Conservation (phyloP, 2,113 vertebrate genomes). For the Enhydra lutris region DNA sequence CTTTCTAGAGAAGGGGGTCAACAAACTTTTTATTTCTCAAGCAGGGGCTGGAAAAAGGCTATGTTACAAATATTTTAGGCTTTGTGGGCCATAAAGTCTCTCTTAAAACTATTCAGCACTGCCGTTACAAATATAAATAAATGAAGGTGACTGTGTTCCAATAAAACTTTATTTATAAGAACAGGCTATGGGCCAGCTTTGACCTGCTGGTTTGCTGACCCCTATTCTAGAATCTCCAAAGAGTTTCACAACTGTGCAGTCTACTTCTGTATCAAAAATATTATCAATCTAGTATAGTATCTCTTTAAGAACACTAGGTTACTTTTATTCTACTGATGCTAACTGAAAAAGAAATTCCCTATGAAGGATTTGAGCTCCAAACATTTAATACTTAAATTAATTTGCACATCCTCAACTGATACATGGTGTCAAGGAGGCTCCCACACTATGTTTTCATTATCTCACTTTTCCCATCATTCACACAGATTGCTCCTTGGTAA, state of each 20-base stretch:
- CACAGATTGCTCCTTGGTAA: conserved; percentile 47
- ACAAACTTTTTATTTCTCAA: neutral
- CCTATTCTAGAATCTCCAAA: neutral
- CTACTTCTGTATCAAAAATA: neutral
- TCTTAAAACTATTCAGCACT: neutral
- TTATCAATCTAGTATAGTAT: neutral
- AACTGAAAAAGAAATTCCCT: conserved; percentile 26
- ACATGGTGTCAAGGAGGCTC: neutral
- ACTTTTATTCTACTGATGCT: neutral
- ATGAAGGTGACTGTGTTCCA: neutral
- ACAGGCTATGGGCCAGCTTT: neutral
- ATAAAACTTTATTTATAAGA: neutral
- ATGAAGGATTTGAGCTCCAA: neutral
- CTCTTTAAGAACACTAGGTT: conserved; percentile 2
- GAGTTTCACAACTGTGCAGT: neutral
- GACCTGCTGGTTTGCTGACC: neutral
- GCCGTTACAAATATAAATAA: neutral
- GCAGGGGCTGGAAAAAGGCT: neutral
- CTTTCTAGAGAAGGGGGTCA: neutral
- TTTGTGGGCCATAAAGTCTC: neutral
- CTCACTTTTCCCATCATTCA: conserved; percentile 28
- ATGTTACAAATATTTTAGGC: neutral
- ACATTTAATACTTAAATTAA: conserved; percentile 48
- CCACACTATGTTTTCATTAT: conserved; percentile 7
- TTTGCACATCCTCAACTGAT: conserved; percentile 22